A percentile compares a stretch with the other conserved stretches of the same genome.
phyloP scores from a whole-genome alignment of 2,888 invertebrate species.

The Drosophila merina region DNA sequence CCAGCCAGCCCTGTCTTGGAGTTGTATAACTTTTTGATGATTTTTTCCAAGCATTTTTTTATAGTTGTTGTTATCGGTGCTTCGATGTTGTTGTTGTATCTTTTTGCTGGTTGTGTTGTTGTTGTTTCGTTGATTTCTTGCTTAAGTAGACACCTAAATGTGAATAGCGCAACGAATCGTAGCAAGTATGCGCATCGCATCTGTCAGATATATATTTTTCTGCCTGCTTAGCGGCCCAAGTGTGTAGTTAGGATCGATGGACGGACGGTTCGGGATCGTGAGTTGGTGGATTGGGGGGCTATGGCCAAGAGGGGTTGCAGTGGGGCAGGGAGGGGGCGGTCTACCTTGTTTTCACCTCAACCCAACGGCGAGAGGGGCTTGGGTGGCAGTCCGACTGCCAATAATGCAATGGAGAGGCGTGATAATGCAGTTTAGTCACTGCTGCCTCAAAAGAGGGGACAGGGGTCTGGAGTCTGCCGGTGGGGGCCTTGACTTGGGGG shows the following conservation, averaged over 20 bases:
- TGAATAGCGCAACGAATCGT: conserved; percentile 78
- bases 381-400: conserved; percentile 58
- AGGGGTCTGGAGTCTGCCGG: background rate
- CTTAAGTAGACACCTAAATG: conserved; percentile 79
- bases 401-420: conserved; percentile 79
- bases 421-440: conserved; percentile 79
- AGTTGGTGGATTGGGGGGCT: background rate
- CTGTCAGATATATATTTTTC: conserved; percentile 77
- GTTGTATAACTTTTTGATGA: conserved; percentile 76
- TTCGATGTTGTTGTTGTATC: conserved; percentile 19
- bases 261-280: conserved; percentile 28
- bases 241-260: conserved; percentile 77
- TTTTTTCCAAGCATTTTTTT: conserved; percentile 38
- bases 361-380: conserved; percentile 44
- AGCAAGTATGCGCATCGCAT: conserved; percentile 75
- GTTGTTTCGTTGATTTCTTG: conserved; percentile 50
- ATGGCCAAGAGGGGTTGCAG: background rate
- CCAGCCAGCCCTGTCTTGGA: conserved; percentile 39
- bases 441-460: conserved; percentile 47
- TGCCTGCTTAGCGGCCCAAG: conserved; percentile 70
- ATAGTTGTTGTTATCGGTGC: conserved; percentile 35
- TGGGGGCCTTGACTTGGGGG: conserved; percentile 15
- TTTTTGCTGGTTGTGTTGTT: conserved; percentile 9
- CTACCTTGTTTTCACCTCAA: conserved; percentile 75
- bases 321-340: conserved; percentile 1